Evolutionary conservation across 2,113 vertebrate species (phyloP).

Genomic region (Tragelaphus scriptus): DNA sequence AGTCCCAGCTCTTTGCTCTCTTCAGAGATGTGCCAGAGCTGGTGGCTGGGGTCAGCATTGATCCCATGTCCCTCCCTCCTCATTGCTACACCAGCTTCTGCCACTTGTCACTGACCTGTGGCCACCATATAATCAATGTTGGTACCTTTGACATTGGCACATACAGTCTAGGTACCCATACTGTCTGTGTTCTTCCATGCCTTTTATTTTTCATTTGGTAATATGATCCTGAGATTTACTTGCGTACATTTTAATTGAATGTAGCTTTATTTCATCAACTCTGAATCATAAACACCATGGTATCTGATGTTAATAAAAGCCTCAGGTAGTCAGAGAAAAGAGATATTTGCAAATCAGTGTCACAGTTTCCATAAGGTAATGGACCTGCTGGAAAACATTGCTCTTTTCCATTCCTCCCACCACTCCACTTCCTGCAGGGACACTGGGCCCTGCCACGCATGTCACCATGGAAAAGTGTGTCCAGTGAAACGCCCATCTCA

Average conservation of each 20-base stretch:
- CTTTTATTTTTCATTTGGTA: not conserved
- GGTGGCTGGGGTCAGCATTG: rapidly evolving
- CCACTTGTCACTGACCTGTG: not conserved
- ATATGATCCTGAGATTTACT: not conserved
- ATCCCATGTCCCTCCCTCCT: not conserved
- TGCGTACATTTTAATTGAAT: not conserved
- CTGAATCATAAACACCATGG: not conserved
- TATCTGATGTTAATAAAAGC: conserved; percentile 3
- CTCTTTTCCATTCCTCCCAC: conserved; percentile 62
- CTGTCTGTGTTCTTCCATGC: not conserved
- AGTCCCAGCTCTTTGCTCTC: not conserved
- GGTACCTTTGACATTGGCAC: not conserved
- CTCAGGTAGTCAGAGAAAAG: conserved; percentile 34
- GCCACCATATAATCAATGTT: not conserved
- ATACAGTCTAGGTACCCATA: not conserved
- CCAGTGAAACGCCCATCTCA: not conserved
- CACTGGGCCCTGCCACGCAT: not conserved
- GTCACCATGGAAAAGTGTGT: conserved; percentile 61
- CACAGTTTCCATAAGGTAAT: conserved; percentile 59
- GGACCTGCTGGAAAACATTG: conserved; percentile 54
- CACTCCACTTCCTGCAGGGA: conserved; percentile 38
- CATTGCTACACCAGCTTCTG: not conserved
- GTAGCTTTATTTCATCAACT: not conserved
- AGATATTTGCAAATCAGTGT: conserved; percentile 20
- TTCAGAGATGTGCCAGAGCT: not conserved